Percentiles rank a stretch among this genome's conserved stretches.
phyloP scores from a whole-genome alignment of 1,140 invertebrate genomes.

The Homarus americanus region DNA sequence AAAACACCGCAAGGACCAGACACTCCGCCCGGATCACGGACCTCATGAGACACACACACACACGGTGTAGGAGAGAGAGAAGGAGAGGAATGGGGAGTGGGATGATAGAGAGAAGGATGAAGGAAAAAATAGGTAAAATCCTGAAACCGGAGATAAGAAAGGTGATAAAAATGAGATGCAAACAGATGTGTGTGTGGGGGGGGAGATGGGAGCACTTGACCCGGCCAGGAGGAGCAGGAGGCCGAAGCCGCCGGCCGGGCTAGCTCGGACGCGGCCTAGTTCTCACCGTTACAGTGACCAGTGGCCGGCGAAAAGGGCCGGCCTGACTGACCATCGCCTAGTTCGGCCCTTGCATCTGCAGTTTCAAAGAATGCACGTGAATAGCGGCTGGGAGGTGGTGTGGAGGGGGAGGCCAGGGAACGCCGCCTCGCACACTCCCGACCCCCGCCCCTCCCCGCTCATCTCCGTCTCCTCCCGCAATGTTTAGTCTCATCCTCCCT shows the following conservation, averaged over 20 bases:
- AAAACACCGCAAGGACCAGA: too few species aligned
- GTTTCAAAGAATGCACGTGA: slow-evolving; percentile 53
- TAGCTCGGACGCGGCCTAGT: slow-evolving; percentile 2
- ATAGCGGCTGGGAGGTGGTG: slow-evolving; percentile 38
- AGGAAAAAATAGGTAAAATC: too few species aligned
- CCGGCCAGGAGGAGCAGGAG: background rate
- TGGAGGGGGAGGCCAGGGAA: slow-evolving; percentile 1
- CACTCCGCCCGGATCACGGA: too few species aligned
- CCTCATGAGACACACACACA: too few species aligned
- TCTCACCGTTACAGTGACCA: slow-evolving; percentile 57
- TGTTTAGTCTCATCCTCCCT: slow-evolving; percentile 7
- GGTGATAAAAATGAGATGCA: too few species aligned
- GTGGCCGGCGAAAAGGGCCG: slow-evolving; percentile 18
- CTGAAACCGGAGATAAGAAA: too few species aligned
- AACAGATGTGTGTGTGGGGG: background rate
- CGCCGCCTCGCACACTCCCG: slow-evolving; percentile 20
- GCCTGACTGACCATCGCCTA: slow-evolving; percentile 40
- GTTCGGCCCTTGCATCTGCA: slow-evolving; percentile 45
- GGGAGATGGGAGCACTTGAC: background rate
- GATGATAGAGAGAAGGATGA: too few species aligned
- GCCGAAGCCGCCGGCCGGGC: background rate
- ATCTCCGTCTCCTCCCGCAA: slow-evolving; percentile 6
- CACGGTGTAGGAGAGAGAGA: too few species aligned
- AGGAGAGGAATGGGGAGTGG: too few species aligned
- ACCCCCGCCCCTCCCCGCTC: background rate